Percentiles rank a stretch among this genome's conserved stretches.
These are phyloP conservation scores for Diphyllodes magnificus DNA, from an alignment of 2,113 vertebrate genomes.

Conservation along the genomic window DNA sequence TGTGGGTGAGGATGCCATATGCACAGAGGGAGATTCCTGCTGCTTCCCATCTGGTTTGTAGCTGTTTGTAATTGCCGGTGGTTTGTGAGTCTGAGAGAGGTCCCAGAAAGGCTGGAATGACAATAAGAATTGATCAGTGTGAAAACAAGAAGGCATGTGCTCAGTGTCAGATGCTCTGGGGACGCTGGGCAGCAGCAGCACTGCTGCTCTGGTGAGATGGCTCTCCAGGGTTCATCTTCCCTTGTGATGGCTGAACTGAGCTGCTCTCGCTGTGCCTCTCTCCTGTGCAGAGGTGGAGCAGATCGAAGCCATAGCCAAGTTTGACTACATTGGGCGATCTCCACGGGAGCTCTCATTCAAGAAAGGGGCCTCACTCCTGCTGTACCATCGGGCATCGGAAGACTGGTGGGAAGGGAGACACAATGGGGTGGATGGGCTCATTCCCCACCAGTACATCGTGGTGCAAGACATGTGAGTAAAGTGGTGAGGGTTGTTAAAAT, in stretches of 20 bases:
- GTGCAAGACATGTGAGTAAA: slow-evolving; percentile 95
- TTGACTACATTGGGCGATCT: slow-evolving; percentile 90
- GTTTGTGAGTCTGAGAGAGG: background rate
- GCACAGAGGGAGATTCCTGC: background rate
- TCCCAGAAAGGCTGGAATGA: background rate
- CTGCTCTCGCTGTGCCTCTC: background rate
- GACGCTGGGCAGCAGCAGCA: background rate
- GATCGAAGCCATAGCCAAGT: slow-evolving; percentile 99
- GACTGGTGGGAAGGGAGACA: slow-evolving; percentile 99
- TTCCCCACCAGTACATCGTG: slow-evolving; percentile 98
- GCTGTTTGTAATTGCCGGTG: background rate
- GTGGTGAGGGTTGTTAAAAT: background rate
- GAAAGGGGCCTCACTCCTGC: slow-evolving; percentile 93
- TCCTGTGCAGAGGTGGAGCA: slow-evolving; percentile 88
- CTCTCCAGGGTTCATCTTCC: background rate
- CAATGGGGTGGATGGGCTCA: slow-evolving; percentile 94
- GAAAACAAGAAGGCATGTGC: background rate
- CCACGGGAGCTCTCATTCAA: slow-evolving; percentile 96
- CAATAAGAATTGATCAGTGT: background rate
- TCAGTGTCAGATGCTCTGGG: background rate
- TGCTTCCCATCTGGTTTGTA: background rate
- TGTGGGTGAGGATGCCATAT: background rate
- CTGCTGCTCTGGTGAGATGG: background rate
- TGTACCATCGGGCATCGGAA: slow-evolving; percentile 93
- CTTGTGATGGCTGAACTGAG: background rate